Conservation (phyloP, 2,797 vertebrate genomes). For the Eurystomus glaucurus region DNA sequence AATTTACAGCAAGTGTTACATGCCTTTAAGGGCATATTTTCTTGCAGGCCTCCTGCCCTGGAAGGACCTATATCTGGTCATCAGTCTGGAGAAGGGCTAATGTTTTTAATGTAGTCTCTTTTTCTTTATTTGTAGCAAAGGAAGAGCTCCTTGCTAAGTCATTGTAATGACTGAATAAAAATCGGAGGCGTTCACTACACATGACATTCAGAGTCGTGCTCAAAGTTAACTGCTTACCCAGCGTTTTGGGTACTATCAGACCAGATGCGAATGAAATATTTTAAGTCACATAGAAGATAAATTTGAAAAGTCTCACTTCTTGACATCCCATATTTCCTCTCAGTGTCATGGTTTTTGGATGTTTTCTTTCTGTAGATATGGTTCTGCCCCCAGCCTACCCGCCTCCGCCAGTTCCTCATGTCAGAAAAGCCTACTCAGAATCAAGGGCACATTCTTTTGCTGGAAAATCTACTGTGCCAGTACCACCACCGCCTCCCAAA, state of each 20-base stretch:
- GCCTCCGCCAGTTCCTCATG: constrained; percentile 89
- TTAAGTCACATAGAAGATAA: neutral
- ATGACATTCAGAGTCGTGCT: neutral
- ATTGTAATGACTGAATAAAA: neutral
- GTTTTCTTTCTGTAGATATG: constrained; percentile 65
- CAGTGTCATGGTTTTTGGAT: neutral
- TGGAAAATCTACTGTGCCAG: constrained; percentile 38
- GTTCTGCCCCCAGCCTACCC: constrained; percentile 91
- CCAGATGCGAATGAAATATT: neutral
- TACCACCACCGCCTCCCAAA: constrained; percentile 79
- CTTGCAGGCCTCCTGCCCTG: neutral
- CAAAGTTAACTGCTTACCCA: neutral
- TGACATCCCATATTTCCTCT: neutral
- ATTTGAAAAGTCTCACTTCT: neutral
- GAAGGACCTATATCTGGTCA: neutral
- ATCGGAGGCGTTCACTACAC: neutral
- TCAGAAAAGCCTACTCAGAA: constrained; percentile 71
- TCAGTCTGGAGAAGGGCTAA: neutral
- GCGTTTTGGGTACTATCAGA: neutral
- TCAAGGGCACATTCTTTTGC: constrained; percentile 66
- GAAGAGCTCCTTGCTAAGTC: neutral
- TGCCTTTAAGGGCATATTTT: neutral
- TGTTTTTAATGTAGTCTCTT: neutral
- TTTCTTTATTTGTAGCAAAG: neutral
- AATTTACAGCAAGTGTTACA: neutral